Percentiles rank a stretch among this genome's conserved stretches.
Evolutionary conservation across 2,797 vertebrate genomes (phyloP).

Genomic region (Glyptemys insculpta): DNA sequence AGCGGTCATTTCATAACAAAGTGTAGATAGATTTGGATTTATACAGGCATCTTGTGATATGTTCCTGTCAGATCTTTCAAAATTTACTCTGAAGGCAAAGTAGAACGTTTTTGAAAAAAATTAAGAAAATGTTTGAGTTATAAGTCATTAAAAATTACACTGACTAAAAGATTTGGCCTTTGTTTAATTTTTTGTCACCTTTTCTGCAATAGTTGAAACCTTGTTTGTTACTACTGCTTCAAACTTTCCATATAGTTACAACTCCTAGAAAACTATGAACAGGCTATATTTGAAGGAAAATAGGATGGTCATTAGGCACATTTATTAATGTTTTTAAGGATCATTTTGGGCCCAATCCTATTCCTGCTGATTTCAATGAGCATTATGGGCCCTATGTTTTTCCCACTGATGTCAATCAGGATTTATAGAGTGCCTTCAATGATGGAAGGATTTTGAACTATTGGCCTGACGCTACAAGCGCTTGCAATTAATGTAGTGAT

Average conservation of each 20-base stretch:
- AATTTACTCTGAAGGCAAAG: no score
- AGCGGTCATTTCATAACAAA: no score
- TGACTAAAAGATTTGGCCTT: no score
- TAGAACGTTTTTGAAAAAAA: no score
- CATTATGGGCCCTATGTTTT: neutral
- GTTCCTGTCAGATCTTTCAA: no score
- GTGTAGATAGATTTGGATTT: no score
- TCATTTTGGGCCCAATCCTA: neutral
- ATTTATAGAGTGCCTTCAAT: slow-evolving; percentile 4
- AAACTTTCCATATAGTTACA: neutral
- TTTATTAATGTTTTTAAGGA: neutral
- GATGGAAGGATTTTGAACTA: slow-evolving; percentile 37
- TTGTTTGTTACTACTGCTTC: neutral
- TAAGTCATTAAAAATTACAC: no score
- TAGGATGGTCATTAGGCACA: neutral
- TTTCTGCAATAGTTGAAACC: neutral
- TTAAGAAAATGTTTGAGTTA: no score
- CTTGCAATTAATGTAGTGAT: neutral
- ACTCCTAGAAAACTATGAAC: neutral
- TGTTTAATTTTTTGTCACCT: no score
- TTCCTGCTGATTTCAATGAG: no score
- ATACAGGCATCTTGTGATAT: no score
- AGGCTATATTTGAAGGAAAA: neutral
- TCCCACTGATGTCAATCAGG: neutral
- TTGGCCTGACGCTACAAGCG: neutral